Base-by-base conservation (phyloP, 2,113 vertebrate genomes). In the Clupea harengus region DNA sequence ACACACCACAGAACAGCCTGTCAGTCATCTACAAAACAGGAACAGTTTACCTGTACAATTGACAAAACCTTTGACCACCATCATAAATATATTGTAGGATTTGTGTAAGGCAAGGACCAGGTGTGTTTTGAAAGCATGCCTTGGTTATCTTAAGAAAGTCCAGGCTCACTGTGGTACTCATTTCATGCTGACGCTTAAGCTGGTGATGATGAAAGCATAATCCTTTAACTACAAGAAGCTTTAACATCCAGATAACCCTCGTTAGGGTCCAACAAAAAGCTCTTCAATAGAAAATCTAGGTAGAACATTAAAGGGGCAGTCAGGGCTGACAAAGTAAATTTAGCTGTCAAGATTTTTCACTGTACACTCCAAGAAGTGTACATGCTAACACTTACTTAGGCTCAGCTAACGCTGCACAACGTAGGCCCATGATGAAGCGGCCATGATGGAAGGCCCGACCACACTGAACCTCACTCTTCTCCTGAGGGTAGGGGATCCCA, bases 391-490 rank as follows among this genome's bases (percentile, higher is more conserved):
- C 97, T 96, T 95, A 99, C 98, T 99, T 99, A 86, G 96, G 92
- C 89, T 99, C 96, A 11, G 95, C 95, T 91, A 94, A 96, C 1
- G 97, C 98, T 57, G 95, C 92, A 81, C 89, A 96, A 89, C 98
- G 96, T 67, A 99, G 97, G 82, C 96, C 96, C 96, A 96, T 97
- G 91, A 99, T 98, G 92, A 99, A 99, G 50, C 96, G 96, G 0
- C 98, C 98, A 4, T 99, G 97, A 89, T 98, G 98, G 89, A 99
- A 99, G 3, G 97, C 96, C 32, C 96, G 94, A 81, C 98, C 98
- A 9, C 95, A 96, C 57, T 94, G 95, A 85, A 97, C 90, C 0
- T 8, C 82, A 25, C 92, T 94, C 2, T 95, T 91, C 46, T 91
- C 91, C 84, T 93, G 91, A 0, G 98, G 98, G 87, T 96, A 99